Conservation (phyloP, 1,140 invertebrate species). For the Ctenoplectra terminalis region DNA sequence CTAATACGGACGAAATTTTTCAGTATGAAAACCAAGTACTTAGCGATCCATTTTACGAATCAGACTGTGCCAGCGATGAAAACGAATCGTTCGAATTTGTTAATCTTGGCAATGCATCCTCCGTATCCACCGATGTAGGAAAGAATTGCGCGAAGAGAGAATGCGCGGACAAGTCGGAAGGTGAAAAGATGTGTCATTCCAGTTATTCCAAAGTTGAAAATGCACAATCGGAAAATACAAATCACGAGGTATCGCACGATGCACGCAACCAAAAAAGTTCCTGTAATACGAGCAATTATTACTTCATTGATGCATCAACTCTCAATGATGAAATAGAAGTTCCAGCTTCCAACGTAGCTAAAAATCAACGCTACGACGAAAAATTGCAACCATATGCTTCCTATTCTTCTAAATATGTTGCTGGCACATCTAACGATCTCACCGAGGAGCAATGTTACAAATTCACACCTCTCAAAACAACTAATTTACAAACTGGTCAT, state of each 20-base stretch:
- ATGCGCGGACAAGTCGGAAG: conserved; percentile 4
- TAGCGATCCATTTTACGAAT: conserved; percentile 79
- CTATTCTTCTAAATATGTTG: conserved; percentile 53
- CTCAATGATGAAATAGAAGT: conserved; percentile 86
- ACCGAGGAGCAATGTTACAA: conserved; percentile 52
- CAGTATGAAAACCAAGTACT: conserved; percentile 77
- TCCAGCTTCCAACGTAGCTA: conserved; percentile 43
- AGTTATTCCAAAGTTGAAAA: conserved; percentile 9
- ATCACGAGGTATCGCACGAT: conserved; percentile 46
- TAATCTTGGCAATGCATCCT: conserved; percentile 55
- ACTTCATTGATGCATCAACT: conserved; percentile 90
- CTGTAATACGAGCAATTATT: conserved; percentile 81
- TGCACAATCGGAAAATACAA: neutral
- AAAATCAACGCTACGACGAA: conserved; percentile 32
- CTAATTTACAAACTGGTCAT: conserved; percentile 62
- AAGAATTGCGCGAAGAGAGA: conserved; percentile 24
- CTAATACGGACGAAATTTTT: conserved; percentile 71
- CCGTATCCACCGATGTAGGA: conserved; percentile 1
- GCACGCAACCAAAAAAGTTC: conserved; percentile 61
- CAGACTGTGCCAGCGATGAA: conserved; percentile 74
- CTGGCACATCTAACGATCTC: conserved; percentile 37
- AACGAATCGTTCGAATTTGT: conserved; percentile 76
- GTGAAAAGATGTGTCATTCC: conserved; percentile 4
- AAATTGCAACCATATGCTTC: conserved; percentile 34
- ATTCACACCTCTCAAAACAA: conserved; percentile 53